Conservation (phyloP, 2,797 vertebrate genomes). For the Lagorchestes hirsutus region DNA sequence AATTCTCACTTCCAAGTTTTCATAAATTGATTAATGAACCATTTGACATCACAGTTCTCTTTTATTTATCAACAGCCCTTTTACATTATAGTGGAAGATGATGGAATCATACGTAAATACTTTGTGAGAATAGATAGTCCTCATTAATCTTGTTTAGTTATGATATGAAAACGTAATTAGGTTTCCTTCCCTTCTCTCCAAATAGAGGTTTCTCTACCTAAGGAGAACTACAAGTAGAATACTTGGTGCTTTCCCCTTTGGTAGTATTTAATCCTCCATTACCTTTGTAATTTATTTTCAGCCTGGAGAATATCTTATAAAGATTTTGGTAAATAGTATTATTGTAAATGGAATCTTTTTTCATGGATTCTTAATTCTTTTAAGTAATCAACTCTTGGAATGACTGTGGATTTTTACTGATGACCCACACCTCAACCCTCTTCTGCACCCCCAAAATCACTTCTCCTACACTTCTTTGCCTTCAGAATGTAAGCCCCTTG, state of each 20-base stretch:
- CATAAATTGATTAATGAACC: background rate
- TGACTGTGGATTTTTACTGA: background rate
- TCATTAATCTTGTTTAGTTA: conserved; percentile 1
- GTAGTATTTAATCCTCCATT: background rate
- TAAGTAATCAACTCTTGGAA: background rate
- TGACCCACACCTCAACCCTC: background rate
- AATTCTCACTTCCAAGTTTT: background rate
- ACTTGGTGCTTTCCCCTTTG: background rate
- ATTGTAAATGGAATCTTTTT: background rate
- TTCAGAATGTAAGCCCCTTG: background rate
- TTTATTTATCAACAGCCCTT: background rate
- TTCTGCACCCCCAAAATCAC: background rate
- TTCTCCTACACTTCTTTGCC: background rate
- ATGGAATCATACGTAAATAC: background rate
- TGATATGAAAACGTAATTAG: background rate
- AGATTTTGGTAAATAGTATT: background rate
- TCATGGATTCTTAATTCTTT: background rate
- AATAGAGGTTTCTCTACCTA: background rate
- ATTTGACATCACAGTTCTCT: background rate
- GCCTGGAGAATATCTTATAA: background rate
- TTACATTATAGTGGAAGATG: background rate
- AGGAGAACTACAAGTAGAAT: background rate
- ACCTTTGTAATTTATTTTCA: background rate
- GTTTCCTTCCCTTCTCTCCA: background rate
- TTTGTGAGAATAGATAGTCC: background rate